A percentile compares a stretch with the other conserved stretches of the same genome.
These are phyloP conservation scores for Linhomoeus sp. DNA, from an alignment of 2,888 invertebrate species.

Conservation along the genomic window DNA sequence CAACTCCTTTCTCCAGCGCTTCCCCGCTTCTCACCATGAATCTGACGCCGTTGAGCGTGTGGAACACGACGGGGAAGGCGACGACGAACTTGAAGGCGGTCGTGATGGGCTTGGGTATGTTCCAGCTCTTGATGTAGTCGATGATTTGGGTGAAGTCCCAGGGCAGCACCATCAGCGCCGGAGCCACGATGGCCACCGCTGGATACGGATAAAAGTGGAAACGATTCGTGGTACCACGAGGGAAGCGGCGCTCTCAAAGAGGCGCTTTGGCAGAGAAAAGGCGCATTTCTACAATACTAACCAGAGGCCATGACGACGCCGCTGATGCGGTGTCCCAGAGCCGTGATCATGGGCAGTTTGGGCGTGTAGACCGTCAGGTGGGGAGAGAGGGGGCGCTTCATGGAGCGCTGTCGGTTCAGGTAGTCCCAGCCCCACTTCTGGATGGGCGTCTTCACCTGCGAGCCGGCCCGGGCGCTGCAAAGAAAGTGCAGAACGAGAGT, in stretches of 20 bases:
- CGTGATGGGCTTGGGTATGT: constrained; percentile 18
- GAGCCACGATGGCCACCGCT: constrained; percentile 12
- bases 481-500: no score
- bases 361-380: constrained; percentile 25
- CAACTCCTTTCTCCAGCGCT: no score
- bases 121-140: constrained; percentile 14
- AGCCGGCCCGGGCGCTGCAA: no score
- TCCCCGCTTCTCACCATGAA: constrained; percentile 20
- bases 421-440: constrained; percentile 25
- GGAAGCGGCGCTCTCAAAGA: neutral
- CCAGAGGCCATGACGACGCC: constrained; percentile 8
- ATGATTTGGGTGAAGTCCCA: constrained; percentile 21
- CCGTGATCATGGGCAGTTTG: constrained; percentile 20
- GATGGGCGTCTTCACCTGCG: constrained; percentile 1
- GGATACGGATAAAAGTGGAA: no score
- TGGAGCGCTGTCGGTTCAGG: constrained; percentile 17
- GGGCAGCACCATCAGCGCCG: constrained; percentile 22
- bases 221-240: no score
- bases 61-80: constrained; percentile 25
- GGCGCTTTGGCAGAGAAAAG: neutral
- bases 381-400: constrained; percentile 22
- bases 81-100: constrained; percentile 24
- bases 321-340: constrained; percentile 3
- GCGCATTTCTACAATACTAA: neutral
- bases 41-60: constrained; percentile 25